Evolutionary conservation across 2,113 vertebrate genomes (phyloP).

Genomic region (Riparia riparia): DNA sequence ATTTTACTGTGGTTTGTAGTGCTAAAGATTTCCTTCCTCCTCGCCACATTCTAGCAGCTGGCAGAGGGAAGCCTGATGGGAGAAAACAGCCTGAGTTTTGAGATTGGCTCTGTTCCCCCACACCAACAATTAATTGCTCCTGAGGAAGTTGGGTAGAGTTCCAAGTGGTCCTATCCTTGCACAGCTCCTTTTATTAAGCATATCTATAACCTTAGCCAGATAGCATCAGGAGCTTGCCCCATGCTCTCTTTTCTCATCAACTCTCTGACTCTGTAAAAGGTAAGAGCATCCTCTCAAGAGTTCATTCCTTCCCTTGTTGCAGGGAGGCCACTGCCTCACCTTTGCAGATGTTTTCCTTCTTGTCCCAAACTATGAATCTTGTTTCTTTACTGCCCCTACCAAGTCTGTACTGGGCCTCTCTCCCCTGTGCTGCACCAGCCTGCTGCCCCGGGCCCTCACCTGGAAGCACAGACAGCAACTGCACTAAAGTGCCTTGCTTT

Average conservation of each 20-base stretch:
- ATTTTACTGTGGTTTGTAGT: neutral
- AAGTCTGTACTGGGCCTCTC: slow-evolving; percentile 1
- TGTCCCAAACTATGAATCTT: neutral
- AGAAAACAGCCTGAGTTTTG: slow-evolving; percentile 11
- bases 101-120: neutral
- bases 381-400: neutral
- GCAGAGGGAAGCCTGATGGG: neutral
- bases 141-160: neutral
- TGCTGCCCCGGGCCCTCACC: neutral
- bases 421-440: neutral
- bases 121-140: neutral
- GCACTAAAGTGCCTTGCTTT: neutral
- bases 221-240: neutral
- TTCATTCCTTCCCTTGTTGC: neutral
- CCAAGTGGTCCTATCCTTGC: neutral
- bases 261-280: slow-evolving; percentile 9
- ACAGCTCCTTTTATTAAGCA: neutral
- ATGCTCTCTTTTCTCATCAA: neutral
- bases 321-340: slow-evolving; percentile 35
- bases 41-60: neutral
- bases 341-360: neutral
- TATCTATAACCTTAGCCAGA: neutral
- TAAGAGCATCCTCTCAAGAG: slow-evolving; percentile 11
- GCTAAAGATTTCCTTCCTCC: neutral
- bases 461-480: slow-evolving; percentile 24